Base-by-base conservation (phyloP, 2,888 invertebrate species). In the Heteromyza rotundicornis region DNA sequence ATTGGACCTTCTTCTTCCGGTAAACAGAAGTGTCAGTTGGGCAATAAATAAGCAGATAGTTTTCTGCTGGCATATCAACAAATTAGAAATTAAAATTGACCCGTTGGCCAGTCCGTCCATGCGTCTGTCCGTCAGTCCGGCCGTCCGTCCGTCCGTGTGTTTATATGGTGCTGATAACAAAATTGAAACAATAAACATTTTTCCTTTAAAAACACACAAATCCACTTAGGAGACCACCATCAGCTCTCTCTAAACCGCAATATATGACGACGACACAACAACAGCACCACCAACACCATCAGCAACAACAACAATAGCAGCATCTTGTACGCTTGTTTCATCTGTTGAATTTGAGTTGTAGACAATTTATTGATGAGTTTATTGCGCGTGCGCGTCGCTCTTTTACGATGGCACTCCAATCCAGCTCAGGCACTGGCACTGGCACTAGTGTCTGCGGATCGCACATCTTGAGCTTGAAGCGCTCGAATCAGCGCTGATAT, bases 171-270 rank as follows among this genome's bases (percentile, higher is more conserved):
- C 73, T 79, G 79, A 79, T 79, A 79, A 79, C 79, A 80, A 80
- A 76, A 79, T 79, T 80, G 80, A 80, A 80, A 79, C 80, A 79
- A 79, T 79, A 79, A 79, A 79, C 79, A 80, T 78, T 79, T 79
- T 77, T 77, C 74, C 75, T 76, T 72, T 64, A 68, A 80, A 74
- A 79, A 79, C 79, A 79, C 75, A 79, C 80, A 79, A 79, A 79
- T 80, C 79, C 79, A 79, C 79, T 79, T 79, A 80, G 78, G 67
- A 65, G 71, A 65, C 59, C 68, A 67, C 67, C 68, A 68, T 62
- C 65, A 64, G 65, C 61, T 52, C 51, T 44, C 55, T 3, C 17
- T 19, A 51, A 61, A 57, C 57, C 61, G 57, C 61, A 61, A 52
- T 57, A 49, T 17, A 62, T 52, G 52, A 63, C 17, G 40, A 60